A percentile compares a stretch with the other conserved stretches of the same genome.
phyloP scores from a whole-genome alignment of 2,113 vertebrate species.

The Toxotes chatareus region DNA sequence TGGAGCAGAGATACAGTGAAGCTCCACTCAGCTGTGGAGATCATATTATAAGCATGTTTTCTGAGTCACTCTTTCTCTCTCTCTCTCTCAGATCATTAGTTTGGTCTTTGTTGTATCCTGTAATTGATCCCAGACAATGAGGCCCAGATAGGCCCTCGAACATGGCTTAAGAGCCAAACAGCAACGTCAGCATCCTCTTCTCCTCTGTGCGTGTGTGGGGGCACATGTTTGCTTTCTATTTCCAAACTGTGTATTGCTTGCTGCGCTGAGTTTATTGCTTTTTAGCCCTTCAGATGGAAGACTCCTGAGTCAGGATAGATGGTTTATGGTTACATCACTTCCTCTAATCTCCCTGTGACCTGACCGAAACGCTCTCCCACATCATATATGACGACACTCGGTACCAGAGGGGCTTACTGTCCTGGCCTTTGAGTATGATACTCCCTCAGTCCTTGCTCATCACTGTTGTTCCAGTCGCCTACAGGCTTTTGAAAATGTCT shows the following conservation, averaged over 20 bases:
- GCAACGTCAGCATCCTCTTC: slow-evolving; percentile 80
- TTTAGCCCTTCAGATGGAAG: slow-evolving; percentile 69
- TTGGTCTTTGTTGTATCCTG: slow-evolving; percentile 75
- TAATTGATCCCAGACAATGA: slow-evolving; percentile 82
- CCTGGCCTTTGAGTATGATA: neutral
- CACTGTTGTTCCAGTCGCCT: neutral
- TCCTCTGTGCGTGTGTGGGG: slow-evolving; percentile 21
- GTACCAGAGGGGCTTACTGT: slow-evolving; percentile 45
- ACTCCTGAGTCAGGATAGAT: slow-evolving; percentile 40
- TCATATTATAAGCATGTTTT: slow-evolving; percentile 40
- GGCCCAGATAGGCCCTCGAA: slow-evolving; percentile 74
- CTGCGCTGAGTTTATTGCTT: slow-evolving; percentile 40
- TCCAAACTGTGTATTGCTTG: slow-evolving; percentile 4
- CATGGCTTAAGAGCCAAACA: slow-evolving; percentile 56
- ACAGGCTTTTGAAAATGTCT: slow-evolving; percentile 24
- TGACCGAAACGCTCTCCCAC: slow-evolving; percentile 22
- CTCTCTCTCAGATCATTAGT: slow-evolving; percentile 65
- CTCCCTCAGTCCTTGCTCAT: slow-evolving; percentile 16
- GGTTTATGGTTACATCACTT: slow-evolving; percentile 71
- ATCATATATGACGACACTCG: neutral
- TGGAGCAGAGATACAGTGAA: slow-evolving; percentile 5
- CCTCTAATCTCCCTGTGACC: slow-evolving; percentile 66
- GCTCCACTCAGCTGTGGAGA: slow-evolving; percentile 22
- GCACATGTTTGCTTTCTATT: slow-evolving; percentile 22
- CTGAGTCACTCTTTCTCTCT: slow-evolving; percentile 22